A percentile compares a stretch with the other conserved stretches of the same genome.
phyloP scores from a whole-genome alignment of 1,140 invertebrate genomes.

The Psix sp. region DNA sequence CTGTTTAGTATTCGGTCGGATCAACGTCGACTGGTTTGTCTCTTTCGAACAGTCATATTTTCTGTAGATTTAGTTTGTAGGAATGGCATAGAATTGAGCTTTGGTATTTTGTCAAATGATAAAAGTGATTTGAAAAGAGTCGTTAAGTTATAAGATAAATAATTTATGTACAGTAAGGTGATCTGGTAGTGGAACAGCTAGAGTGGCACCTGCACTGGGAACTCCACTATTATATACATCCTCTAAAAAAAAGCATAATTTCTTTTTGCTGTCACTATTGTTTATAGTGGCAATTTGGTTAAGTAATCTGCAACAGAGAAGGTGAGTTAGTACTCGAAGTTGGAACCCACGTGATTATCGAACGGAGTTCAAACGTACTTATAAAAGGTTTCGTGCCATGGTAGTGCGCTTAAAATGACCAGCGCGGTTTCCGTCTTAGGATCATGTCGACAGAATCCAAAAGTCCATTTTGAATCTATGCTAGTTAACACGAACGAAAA shows the following conservation, averaged over 20 bases:
- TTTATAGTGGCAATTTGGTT: constrained; percentile 80
- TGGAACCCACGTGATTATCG: too few species aligned
- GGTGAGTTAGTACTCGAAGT: neutral
- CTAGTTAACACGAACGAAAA: constrained; percentile 96
- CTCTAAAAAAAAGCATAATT: constrained; percentile 81
- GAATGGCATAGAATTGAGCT: constrained; percentile 54
- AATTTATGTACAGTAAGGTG: constrained; percentile 66
- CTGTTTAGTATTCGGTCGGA: too few species aligned
- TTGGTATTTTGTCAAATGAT: too few species aligned
- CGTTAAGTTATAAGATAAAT: too few species aligned
- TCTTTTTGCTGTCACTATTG: constrained; percentile 74
- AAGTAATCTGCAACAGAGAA: constrained; percentile 73
- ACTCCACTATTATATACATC: constrained; percentile 82
- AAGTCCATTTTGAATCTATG: constrained; percentile 95
- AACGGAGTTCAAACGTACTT: constrained; percentile 78
- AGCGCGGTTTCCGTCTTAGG: constrained; percentile 87
- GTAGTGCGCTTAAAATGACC: constrained; percentile 89
- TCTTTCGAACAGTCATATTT: too few species aligned
- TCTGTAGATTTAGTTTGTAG: too few species aligned
- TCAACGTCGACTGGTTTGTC: too few species aligned
- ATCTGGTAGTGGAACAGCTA: constrained; percentile 72
- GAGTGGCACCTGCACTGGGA: constrained; percentile 72
- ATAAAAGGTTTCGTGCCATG: constrained; percentile 97
- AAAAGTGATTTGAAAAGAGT: too few species aligned
- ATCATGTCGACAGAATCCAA: constrained; percentile 96